Evolutionary conservation across 1,140 invertebrate species (phyloP).

Genomic region (Drosophila seguyi): DNA sequence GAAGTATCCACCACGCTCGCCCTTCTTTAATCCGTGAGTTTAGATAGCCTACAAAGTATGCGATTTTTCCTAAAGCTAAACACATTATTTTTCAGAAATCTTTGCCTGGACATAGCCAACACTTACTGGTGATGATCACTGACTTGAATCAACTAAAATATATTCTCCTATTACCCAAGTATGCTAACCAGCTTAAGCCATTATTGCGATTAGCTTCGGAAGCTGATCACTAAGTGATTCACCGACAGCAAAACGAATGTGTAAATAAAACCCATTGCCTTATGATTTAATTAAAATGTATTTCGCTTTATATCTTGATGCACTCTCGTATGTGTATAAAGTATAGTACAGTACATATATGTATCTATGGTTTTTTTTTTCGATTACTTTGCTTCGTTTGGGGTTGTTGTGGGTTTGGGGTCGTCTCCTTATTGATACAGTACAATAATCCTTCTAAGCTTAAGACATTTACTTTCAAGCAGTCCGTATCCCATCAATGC

Average conservation of each 20-base stretch:
- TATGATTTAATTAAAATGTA: conserved; percentile 73
- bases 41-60: background rate
- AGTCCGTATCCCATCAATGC: conserved; percentile 52
- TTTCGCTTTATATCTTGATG: conserved; percentile 52
- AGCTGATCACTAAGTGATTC: conserved; percentile 4
- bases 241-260: background rate
- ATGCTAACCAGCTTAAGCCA: background rate
- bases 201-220: background rate
- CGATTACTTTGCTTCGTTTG: conserved; percentile 46
- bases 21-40: conserved; percentile 55
- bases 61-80: no score
- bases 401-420: conserved; percentile 15
- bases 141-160: background rate
- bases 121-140: conserved; percentile 1
- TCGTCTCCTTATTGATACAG: conserved; percentile 30
- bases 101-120: conserved; percentile 3
- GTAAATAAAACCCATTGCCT: conserved; percentile 12
- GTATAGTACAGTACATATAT: conserved; percentile 53
- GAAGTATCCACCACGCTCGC: conserved; percentile 46
- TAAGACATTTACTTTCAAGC: conserved; percentile 57
- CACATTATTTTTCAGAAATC: conserved; percentile 41
- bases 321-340: conserved; percentile 45
- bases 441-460: conserved; percentile 45
- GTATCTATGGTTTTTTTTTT: conserved; percentile 58
- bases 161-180: background rate